Conservation (phyloP, 1,140 invertebrate genomes). For the Temnothorax nylanderi region DNA sequence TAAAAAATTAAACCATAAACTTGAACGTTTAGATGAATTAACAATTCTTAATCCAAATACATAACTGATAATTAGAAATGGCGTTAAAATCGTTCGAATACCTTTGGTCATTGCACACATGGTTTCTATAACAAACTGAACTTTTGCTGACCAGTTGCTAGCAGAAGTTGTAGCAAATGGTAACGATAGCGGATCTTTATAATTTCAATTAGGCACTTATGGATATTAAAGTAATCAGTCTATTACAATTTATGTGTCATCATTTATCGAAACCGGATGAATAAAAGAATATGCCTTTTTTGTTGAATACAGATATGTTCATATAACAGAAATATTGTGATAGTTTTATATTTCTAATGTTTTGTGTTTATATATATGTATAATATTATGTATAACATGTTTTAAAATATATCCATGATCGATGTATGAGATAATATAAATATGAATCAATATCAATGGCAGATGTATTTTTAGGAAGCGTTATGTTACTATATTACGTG, state of each 20-base stretch:
- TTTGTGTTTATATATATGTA: neutral
- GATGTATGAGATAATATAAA: too few species aligned
- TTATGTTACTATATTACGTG: too few species aligned
- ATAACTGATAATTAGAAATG: neutral
- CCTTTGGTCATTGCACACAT: neutral
- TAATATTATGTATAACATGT: too few species aligned
- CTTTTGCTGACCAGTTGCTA: neutral
- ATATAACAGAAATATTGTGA: neutral
- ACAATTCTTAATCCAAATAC: neutral
- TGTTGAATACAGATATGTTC: neutral
- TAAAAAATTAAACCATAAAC: neutral
- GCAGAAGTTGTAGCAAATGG: neutral
- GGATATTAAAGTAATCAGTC: slow-evolving; percentile 1
- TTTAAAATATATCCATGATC: too few species aligned
- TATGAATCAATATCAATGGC: too few species aligned
- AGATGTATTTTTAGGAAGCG: too few species aligned
- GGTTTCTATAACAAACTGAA: neutral
- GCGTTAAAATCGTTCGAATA: slow-evolving; percentile 2
- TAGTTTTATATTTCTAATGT: neutral
- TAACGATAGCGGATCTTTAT: neutral
- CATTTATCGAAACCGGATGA: neutral
- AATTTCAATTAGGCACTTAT: neutral
- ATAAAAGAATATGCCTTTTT: neutral
- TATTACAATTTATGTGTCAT: neutral
- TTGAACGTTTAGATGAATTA: neutral